Evolutionary conservation across 2,888 invertebrate species (phyloP).

Genomic region (Uropetala carovei): DNA sequence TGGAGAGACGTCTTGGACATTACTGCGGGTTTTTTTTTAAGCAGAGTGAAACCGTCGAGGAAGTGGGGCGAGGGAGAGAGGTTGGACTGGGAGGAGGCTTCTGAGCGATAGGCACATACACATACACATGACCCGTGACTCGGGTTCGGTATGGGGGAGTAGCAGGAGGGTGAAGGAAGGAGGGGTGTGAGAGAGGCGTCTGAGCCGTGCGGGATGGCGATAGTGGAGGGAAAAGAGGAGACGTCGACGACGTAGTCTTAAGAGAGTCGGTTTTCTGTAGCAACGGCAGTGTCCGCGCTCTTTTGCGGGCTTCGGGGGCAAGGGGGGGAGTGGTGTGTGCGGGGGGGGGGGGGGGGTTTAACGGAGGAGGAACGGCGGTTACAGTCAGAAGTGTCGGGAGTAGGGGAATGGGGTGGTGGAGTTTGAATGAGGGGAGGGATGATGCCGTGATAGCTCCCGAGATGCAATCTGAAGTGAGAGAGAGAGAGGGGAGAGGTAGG

Average conservation of each 20-base stretch:
- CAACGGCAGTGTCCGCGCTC: not conserved
- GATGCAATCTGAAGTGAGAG: constrained; percentile 40
- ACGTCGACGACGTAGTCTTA: not conserved
- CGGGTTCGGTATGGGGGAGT: too few species aligned
- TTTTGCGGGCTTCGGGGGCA: not conserved
- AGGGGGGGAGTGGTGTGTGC: not conserved
- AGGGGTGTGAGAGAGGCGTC: not conserved
- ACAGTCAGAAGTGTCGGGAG: not conserved
- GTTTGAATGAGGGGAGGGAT: not conserved
- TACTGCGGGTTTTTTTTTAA: not conserved
- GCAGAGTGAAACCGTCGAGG: not conserved
- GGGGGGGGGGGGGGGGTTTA: too few species aligned
- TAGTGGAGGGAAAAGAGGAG: not conserved
- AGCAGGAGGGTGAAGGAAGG: not conserved
- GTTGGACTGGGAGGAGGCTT: not conserved
- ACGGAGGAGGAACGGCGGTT: not conserved
- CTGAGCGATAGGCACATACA: not conserved
- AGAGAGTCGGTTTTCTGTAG: constrained; percentile 45
- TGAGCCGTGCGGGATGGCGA: not conserved
- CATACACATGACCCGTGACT: not conserved
- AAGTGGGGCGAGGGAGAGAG: not conserved
- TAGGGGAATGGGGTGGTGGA: not conserved
- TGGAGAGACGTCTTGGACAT: not conserved
- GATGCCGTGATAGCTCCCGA: constrained; percentile 42
- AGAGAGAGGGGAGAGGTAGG: too few species aligned